A percentile compares a stretch with the other conserved stretches of the same genome.
Conservation (phyloP, 2,113 vertebrate species). For the Prionailurus viverrinus region DNA sequence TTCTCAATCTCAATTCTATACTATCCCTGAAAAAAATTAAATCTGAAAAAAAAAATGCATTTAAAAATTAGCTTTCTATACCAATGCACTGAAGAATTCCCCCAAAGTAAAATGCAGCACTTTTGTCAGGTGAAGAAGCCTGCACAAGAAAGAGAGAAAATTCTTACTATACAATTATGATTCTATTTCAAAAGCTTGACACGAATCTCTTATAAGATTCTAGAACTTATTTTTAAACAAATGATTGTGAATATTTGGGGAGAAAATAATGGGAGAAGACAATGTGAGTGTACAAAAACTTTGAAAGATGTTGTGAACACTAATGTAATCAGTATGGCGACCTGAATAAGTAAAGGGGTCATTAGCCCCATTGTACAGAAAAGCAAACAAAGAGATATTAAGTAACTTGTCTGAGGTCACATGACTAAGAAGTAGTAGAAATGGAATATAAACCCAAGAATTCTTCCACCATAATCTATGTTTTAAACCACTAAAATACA, state of each 20-base stretch:
- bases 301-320: neutral
- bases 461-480: neutral
- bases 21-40: neutral
- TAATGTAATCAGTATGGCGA: neutral
- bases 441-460: neutral
- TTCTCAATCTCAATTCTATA: neutral
- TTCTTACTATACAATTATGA: neutral
- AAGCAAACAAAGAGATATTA: neutral
- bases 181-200: neutral
- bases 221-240: constrained; percentile 7
- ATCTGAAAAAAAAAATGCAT: neutral
- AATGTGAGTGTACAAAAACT: neutral
- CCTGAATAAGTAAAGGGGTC: neutral
- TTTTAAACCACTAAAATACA: neutral
- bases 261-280: neutral
- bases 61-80: neutral
- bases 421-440: neutral
- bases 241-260: neutral
- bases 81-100: neutral
- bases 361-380: neutral
- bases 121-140: neutral
- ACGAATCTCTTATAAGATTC: neutral
- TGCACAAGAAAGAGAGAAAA: neutral
- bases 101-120: neutral
- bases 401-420: neutral